Base-by-base conservation (phyloP, 2,113 vertebrate species). In the Stegastes partitus region DNA sequence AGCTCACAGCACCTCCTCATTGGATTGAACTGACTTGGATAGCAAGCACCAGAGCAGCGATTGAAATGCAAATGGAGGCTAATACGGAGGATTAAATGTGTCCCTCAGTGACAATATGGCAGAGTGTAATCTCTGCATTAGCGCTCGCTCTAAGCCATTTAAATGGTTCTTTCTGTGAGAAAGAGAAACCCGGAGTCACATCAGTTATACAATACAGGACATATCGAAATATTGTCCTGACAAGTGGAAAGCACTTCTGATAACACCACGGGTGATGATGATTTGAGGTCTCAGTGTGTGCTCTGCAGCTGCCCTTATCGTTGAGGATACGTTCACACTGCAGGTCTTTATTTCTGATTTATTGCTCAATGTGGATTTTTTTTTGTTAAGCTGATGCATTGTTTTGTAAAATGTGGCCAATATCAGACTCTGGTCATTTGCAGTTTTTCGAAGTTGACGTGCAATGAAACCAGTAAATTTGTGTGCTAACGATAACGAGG, bases 71-170 rank as follows among this genome's bases (percentile, higher is more conserved):
- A 82, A 88, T 82, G 2, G 11, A 51, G 65, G 57, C 66, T 64
- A 82, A 55, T 26, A 37, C 6, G 18, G 26, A 62, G 79, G 72
- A 84, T 80, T 82, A 79, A 75, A 84, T 68, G 69, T 85, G 73
- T 85, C 82, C 76, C 76, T 56, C 12, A 3, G 47, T 77, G 79
- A 72, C 79, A 74, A 51, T 34, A 63, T 68, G 72, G 25, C 51
- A 47, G 37, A 75, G 63, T 73, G 28, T 87, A 80, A 87, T 56
- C 74, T 89, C 65, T 74, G 53, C 22, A 61, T 76, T 85, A 83
- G n/a, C 57, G 59, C 56, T 68, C 16, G 25, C 21, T 89, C 57
- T 16, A n/a, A 65, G 8, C 21, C 65, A 54, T 73, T 82, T 73
- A 42, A 77, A 31, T 19, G 15, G 16, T 14, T 61, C 53, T 57